Percentiles rank a stretch among this genome's conserved stretches.
These are phyloP conservation scores for Heliangelus exortis DNA, from an alignment of 2,797 vertebrate genomes.

Conservation along the genomic window DNA sequence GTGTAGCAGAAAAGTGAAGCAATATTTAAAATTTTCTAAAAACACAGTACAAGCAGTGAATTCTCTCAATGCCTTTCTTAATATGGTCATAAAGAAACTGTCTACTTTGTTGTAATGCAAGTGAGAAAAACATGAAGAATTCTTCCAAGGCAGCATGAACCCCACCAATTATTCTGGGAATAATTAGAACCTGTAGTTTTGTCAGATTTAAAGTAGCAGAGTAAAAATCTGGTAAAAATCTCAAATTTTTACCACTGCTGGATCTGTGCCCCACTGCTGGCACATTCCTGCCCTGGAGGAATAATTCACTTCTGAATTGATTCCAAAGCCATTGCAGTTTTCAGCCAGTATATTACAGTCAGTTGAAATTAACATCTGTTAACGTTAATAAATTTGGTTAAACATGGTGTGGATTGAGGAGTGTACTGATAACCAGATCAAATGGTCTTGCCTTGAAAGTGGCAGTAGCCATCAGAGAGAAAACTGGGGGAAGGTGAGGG, in stretches of 20 bases:
- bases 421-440: neutral
- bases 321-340: neutral
- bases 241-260: neutral
- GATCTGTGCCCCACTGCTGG: neutral
- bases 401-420: neutral
- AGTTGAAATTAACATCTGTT: slow-evolving; percentile 14
- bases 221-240: slow-evolving; percentile 1
- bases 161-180: neutral
- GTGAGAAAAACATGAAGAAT: neutral
- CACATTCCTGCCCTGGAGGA: neutral
- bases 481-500: neutral
- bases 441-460: neutral
- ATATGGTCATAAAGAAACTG: neutral
- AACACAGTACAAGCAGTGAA: neutral
- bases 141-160: neutral
- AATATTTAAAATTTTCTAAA: neutral
- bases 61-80: neutral
- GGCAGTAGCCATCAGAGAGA: neutral
- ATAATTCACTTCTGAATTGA: neutral
- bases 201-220: neutral
- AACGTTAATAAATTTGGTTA: slow-evolving; percentile 2
- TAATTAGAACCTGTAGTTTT: neutral
- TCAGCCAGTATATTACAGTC: slow-evolving; percentile 28
- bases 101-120: neutral
- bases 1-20: neutral